These are phyloP conservation scores for Alcedo atthis DNA, from an alignment of 2,797 vertebrate genomes.

Conservation along the genomic window DNA sequence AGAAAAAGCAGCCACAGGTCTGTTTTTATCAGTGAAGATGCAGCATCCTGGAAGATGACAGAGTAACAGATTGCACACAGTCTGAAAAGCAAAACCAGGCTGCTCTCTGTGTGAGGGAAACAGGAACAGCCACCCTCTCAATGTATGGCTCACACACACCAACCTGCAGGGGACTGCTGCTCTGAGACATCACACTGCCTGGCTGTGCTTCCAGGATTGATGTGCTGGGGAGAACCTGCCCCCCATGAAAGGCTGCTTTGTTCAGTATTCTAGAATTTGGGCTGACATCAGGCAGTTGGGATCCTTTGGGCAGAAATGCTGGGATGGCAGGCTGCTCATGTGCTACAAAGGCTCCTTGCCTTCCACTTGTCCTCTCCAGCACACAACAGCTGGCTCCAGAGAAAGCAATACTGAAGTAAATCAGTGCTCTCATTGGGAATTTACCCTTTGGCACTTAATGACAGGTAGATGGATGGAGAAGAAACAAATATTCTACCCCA, in stretches of 20 bases:
- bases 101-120: neutral
- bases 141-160: neutral
- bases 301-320: neutral
- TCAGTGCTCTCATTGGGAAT: neutral
- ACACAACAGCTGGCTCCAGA: neutral
- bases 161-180: neutral
- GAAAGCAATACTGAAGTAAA: neutral
- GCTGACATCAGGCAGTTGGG: neutral
- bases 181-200: neutral
- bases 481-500: neutral
- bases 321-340: neutral
- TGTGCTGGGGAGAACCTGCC: neutral
- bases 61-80: neutral
- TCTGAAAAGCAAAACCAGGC: neutral
- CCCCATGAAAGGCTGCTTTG: neutral
- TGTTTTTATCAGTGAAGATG: neutral
- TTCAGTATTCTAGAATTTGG: neutral
- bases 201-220: neutral
- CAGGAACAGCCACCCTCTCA: neutral
- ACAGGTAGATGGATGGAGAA: neutral
- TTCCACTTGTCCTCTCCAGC: neutral
- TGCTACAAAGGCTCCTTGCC: neutral
- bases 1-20: neutral
- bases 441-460: accelerated
- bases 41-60: neutral